Evolutionary conservation across 2,797 vertebrate species (phyloP), one percentile per base, ranked within the genome.

Genomic region (Schizopygopsis malacanthus): DNA sequence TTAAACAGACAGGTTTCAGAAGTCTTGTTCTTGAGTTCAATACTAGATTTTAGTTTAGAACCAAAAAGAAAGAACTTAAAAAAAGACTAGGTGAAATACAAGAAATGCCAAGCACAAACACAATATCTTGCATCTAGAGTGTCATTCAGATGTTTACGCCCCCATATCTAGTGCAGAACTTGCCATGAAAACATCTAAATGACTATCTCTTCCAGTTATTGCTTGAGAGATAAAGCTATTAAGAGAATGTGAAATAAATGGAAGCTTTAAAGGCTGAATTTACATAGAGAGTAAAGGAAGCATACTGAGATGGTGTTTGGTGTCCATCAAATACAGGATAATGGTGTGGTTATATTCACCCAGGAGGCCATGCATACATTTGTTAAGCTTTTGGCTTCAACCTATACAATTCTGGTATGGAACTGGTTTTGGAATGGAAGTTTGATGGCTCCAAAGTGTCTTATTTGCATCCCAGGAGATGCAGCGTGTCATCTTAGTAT

Each of bases 361-460:
- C 65, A 78, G 81, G 85, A 84, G 50, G 54, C 39, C 43, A 12
- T 45, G 80, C 52, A 54, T 69, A 75, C 76, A 80, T 92, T 89
- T 90, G 92, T 94, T 91, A 90, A 91, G 90, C 72, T 90, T 54
- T 59, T 56, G 4, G 18, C 50, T 79, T 45, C 25, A 91, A 88
- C 77, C 89, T 91, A 90, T 88, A 89, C 90, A 94, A 92, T 93
- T 93, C 92, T 91, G 89, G 89, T 89, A 63, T 87, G 89, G 92
- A 80, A 87, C 89, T 78, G 87, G 83, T 80, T n/a, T n/a, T n/a
- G n/a, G n/a, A n/a, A n/a, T n/a, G n/a, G n/a, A n/a, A n/a, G n/a
- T n/a, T n/a, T n/a, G n/a, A n/a, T n/a, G n/a, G n/a, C n/a, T n/a
- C n/a, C 12, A 84, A 41, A 56, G 33, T n/a, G 33, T 77, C 28